These are phyloP conservation scores for Archips crataeganus DNA, from an alignment of 2,888 invertebrate species.

Conservation along the genomic window DNA sequence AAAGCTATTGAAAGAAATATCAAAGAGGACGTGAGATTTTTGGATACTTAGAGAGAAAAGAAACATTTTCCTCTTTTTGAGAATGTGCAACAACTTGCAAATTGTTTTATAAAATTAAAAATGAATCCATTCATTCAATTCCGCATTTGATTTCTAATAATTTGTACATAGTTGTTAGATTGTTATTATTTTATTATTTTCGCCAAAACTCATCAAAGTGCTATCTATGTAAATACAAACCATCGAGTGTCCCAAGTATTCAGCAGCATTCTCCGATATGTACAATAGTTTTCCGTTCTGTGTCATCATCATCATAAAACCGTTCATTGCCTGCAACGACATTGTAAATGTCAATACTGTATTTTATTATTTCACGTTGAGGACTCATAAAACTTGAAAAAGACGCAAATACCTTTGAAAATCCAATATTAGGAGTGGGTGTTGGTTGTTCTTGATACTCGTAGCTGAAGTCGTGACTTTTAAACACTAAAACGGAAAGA, in stretches of 20 bases:
- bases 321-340: constrained; percentile 95
- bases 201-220: background rate
- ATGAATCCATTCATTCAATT: too few relatives aligned
- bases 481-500: constrained; percentile 93
- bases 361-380: constrained; percentile 60
- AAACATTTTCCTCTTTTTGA: too few relatives aligned
- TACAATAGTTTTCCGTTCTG: constrained; percentile 98
- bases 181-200: too few relatives aligned
- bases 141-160: too few relatives aligned
- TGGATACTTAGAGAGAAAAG: too few relatives aligned
- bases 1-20: too few relatives aligned
- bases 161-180: too few relatives aligned
- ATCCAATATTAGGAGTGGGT: constrained; percentile 95
- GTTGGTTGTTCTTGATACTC: constrained; percentile 88
- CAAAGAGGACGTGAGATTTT: too few relatives aligned
- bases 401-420: constrained; percentile 91
- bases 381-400: constrained; percentile 65
- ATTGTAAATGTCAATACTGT: constrained; percentile 59
- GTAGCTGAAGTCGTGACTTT: constrained; percentile 90
- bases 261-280: constrained; percentile 99
- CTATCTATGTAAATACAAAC: constrained; percentile 82
- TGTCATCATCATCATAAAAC: constrained; percentile 99
- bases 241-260: constrained; percentile 99
- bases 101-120: too few relatives aligned
- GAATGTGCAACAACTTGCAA: too few relatives aligned